Conservation (phyloP, 1,140 invertebrate genomes). For the Bactericera cockerelli region DNA sequence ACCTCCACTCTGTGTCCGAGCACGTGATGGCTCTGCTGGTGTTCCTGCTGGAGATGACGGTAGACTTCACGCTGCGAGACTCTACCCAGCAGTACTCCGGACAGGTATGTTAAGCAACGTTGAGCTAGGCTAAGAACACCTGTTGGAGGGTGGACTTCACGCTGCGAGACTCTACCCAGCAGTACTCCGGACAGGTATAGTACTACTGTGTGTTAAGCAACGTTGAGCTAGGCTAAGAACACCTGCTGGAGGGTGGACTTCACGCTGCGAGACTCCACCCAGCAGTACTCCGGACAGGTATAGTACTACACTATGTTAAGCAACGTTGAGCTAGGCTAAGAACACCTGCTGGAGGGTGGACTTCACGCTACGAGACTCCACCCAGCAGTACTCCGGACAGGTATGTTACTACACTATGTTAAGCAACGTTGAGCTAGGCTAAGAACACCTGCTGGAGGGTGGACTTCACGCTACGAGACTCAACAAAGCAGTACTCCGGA, state of each 20-base stretch:
- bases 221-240: too few species aligned
- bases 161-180: too few species aligned
- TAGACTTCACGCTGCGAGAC: conserved; percentile 36
- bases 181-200: too few species aligned
- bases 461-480: conserved; percentile 32
- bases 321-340: too few species aligned
- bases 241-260: conserved; percentile 57
- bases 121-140: too few species aligned
- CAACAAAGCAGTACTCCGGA: conserved; percentile 19
- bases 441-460: conserved; percentile 63
- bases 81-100: conserved; percentile 20
- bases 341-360: too few species aligned
- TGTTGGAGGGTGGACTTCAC: too few species aligned
- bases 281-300: conserved; percentile 21
- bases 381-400: too few species aligned
- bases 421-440: too few species aligned
- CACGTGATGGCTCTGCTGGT: conserved; percentile 69
- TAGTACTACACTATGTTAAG: too few species aligned
- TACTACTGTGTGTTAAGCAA: neutral
- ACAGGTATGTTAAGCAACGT: conserved; percentile 14
- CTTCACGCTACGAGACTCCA: too few species aligned
- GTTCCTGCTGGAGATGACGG: conserved; percentile 69
- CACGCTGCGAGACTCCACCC: conserved; percentile 33
- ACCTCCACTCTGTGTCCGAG: conserved; percentile 54
- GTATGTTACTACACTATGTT: too few species aligned